Conservation (phyloP, 2,797 vertebrate species). For the Phalloptychus januarius region DNA sequence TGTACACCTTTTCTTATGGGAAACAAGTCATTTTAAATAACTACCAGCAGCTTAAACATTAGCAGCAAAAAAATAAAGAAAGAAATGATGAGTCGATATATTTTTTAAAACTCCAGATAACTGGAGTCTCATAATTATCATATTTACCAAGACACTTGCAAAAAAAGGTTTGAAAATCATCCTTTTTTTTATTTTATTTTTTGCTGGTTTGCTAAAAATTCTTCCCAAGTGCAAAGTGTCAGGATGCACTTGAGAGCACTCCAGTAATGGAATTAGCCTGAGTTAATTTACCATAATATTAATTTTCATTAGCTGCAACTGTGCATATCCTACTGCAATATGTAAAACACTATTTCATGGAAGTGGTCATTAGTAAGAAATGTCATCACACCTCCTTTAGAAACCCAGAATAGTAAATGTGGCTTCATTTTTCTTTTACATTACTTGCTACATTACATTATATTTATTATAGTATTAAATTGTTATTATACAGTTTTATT, state of each 20-base stretch:
- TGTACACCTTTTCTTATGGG: constrained; percentile 4
- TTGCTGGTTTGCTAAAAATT: not conserved
- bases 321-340: not conserved
- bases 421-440: not conserved
- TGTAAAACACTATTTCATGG: not conserved
- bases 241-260: not conserved
- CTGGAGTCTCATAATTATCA: not conserved
- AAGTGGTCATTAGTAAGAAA: not conserved
- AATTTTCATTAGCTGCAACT: constrained; percentile 8
- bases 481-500: not conserved
- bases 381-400: not conserved
- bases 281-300: constrained; percentile 1
- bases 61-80: not conserved
- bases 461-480: not conserved
- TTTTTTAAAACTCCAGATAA: not conserved
- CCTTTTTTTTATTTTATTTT: not conserved
- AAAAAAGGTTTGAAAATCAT: not conserved
- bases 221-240: not conserved
- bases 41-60: not conserved
- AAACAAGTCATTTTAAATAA: not conserved
- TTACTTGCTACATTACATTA: not conserved
- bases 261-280: constrained; percentile 9
- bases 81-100: not conserved
- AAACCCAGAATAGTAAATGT: not conserved
- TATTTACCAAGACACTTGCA: not conserved